Evolutionary conservation across 2,113 vertebrate genomes (phyloP).

Genomic region (Tenrec ecaudatus): DNA sequence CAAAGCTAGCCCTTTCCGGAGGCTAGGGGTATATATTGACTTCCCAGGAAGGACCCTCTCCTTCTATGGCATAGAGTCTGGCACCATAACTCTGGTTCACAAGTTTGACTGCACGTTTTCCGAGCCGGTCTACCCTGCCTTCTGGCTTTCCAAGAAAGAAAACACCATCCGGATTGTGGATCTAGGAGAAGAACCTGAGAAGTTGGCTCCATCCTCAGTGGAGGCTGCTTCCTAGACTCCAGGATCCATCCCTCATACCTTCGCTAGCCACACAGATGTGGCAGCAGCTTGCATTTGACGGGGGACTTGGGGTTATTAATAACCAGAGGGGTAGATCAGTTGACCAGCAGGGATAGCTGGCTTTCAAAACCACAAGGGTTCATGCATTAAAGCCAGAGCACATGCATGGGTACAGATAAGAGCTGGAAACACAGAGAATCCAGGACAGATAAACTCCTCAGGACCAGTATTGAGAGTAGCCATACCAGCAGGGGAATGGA

Average conservation of each 20-base stretch:
- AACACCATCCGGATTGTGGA: constrained; percentile 82
- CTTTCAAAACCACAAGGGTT: not conserved
- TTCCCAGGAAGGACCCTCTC: constrained; percentile 84
- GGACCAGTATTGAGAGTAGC: too few relatives aligned
- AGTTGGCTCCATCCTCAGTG: not conserved
- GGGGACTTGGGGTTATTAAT: not conserved
- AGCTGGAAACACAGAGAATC: too few relatives aligned
- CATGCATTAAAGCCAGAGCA: not conserved
- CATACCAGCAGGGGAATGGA: too few relatives aligned
- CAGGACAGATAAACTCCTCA: too few relatives aligned
- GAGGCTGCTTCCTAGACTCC: constrained; percentile 15
- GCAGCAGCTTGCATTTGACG: not conserved
- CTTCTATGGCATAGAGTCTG: constrained; percentile 84
- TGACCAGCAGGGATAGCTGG: not conserved
- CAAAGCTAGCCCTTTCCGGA: constrained; percentile 80
- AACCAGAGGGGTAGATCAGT: not conserved
- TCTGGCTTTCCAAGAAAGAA: constrained; percentile 93
- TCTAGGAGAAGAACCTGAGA: constrained; percentile 72
- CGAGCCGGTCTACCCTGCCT: constrained; percentile 88
- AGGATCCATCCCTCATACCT: not conserved
- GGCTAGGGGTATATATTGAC: constrained; percentile 86
- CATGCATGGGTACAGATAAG: too few relatives aligned
- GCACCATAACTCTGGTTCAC: constrained; percentile 84
- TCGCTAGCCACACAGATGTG: not conserved
- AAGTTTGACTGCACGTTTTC: constrained; percentile 86